Percentiles rank a stretch among this genome's conserved stretches.
Evolutionary conservation across 2,113 vertebrate species (phyloP).

Genomic region (Pollachius pollachius): DNA sequence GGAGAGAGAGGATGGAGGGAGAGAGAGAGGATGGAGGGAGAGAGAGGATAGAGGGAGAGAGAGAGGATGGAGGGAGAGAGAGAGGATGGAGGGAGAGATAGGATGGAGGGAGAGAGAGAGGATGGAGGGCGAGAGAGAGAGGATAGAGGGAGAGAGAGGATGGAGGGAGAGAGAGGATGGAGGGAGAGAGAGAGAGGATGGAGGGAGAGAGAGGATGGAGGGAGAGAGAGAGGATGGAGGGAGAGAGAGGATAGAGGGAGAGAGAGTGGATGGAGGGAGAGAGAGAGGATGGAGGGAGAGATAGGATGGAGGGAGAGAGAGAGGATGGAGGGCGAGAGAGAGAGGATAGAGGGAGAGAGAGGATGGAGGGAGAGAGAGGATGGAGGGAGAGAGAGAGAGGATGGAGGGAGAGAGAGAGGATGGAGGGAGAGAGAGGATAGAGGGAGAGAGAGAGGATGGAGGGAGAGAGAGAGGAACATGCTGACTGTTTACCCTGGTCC

Average conservation of each 20-base stretch:
- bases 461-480: conserved; percentile 20
- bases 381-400: background rate
- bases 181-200: background rate
- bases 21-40: background rate
- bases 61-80: background rate
- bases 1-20: background rate
- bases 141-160: conserved; percentile 1
- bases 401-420: background rate
- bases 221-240: background rate
- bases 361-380: background rate
- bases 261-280: background rate
- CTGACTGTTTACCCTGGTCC: conserved; percentile 48
- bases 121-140: conserved; percentile 11
- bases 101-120: background rate
- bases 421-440: background rate
- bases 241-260: background rate
- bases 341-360: background rate
- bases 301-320: conserved; percentile 3
- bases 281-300: background rate
- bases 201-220: background rate
- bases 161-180: background rate
- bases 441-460: conserved; percentile 1
- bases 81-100: background rate
- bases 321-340: background rate
- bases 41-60: conserved; percentile 2